Evolutionary conservation across 2,113 vertebrate species (phyloP).

Genomic region (Ellobius talpinus): DNA sequence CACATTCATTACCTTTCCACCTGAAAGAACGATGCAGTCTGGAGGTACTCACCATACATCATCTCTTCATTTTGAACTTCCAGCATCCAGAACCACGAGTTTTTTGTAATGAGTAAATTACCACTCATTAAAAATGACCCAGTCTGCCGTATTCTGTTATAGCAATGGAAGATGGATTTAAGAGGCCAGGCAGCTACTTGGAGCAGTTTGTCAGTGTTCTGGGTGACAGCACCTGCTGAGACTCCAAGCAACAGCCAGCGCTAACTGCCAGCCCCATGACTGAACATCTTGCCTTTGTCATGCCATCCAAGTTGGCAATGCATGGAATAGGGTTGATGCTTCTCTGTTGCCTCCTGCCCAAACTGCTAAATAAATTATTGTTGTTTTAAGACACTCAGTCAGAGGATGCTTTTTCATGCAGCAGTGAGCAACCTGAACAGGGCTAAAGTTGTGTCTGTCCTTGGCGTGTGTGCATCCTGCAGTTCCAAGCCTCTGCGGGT

Average conservation of each 20-base stretch:
- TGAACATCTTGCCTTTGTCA: background rate
- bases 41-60: background rate
- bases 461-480: background rate
- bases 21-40: background rate
- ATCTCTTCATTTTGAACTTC: background rate
- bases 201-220: conserved; percentile 42
- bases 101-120: conserved; percentile 32
- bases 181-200: conserved; percentile 38
- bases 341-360: conserved; percentile 17
- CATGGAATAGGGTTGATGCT: background rate
- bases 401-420: conserved; percentile 38
- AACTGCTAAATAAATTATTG: conserved; percentile 45
- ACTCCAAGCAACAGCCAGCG: background rate
- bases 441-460: background rate
- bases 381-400: conserved; percentile 23
- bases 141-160: background rate
- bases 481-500: background rate
- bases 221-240: background rate
- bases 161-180: background rate
- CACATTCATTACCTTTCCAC: background rate
- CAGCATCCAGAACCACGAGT: background rate
- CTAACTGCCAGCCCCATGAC: background rate
- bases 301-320: background rate
- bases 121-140: background rate
- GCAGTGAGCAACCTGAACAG: background rate